Conservation (phyloP, 1,140 invertebrate species). For the Notospermus geniculatus region DNA sequence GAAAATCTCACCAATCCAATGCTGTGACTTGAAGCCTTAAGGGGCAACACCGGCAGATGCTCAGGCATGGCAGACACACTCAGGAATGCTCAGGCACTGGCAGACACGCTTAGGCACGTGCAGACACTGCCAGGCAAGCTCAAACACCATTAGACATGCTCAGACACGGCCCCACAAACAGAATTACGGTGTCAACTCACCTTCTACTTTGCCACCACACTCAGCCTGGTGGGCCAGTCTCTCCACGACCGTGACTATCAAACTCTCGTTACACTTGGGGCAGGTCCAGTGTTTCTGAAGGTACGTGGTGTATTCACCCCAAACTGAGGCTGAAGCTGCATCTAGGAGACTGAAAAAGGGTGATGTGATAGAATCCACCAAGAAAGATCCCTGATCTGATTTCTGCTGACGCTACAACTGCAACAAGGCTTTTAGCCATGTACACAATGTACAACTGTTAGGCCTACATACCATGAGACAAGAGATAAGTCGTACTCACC, state of each 20-base stretch:
- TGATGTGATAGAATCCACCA: neutral
- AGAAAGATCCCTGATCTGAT: neutral
- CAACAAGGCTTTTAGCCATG: neutral
- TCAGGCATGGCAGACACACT: neutral
- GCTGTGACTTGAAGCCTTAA: neutral
- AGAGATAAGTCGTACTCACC: constrained; percentile 64
- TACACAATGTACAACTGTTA: neutral
- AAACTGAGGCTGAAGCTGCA: constrained; percentile 37
- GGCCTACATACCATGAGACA: constrained; percentile 1
- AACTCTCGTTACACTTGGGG: constrained; percentile 49
- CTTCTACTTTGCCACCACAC: constrained; percentile 40
- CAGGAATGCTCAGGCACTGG: neutral
- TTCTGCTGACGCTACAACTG: neutral
- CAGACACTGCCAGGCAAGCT: neutral
- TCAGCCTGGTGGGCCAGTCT: constrained; percentile 54
- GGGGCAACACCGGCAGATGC: neutral
- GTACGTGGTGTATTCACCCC: constrained; percentile 41
- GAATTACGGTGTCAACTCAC: constrained; percentile 14
- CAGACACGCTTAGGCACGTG: neutral
- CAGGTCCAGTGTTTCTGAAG: constrained; percentile 57
- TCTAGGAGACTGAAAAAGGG: constrained; percentile 44
- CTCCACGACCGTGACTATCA: constrained; percentile 53
- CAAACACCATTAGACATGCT: neutral
- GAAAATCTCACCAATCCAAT: constrained; percentile 1
- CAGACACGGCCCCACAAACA: neutral